phyloP scores from a whole-genome alignment of 2,113 vertebrate genomes.

The Urocolius indicus region DNA sequence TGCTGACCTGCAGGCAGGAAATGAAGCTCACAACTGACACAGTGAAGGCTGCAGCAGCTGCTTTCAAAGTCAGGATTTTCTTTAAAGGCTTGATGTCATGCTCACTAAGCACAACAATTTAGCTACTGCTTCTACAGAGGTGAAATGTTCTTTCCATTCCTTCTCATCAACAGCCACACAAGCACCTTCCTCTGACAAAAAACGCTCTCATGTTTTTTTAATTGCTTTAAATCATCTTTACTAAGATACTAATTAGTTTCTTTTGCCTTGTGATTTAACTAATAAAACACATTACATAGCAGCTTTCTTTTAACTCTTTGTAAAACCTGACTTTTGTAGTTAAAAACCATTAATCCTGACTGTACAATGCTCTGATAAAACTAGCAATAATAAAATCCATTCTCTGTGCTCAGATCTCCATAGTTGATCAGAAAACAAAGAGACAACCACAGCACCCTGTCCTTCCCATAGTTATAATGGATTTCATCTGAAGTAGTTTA shows the following conservation, averaged over 20 bases:
- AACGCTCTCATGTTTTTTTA: neutral
- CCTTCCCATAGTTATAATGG: neutral
- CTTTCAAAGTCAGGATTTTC: neutral
- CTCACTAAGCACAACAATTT: neutral
- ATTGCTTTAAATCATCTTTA: neutral
- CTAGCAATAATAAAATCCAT: neutral
- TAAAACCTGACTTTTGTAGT: neutral
- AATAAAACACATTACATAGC: neutral
- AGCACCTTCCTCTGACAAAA: neutral
- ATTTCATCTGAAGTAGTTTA: neutral
- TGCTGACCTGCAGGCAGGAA: neutral
- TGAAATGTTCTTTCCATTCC: neutral
- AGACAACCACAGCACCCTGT: neutral
- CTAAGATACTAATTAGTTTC: neutral
- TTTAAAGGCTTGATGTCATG: neutral
- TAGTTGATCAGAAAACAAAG: neutral
- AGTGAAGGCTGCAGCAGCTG: accelerated
- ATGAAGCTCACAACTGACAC: accelerated
- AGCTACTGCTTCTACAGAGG: neutral
- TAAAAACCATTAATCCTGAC: neutral
- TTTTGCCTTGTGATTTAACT: neutral
- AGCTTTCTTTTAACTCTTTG: neutral
- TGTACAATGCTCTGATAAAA: neutral
- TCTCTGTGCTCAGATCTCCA: neutral
- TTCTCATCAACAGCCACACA: neutral